phyloP scores from a whole-genome alignment of 2,797 vertebrate species.

The Setipinna tenuifilis region DNA sequence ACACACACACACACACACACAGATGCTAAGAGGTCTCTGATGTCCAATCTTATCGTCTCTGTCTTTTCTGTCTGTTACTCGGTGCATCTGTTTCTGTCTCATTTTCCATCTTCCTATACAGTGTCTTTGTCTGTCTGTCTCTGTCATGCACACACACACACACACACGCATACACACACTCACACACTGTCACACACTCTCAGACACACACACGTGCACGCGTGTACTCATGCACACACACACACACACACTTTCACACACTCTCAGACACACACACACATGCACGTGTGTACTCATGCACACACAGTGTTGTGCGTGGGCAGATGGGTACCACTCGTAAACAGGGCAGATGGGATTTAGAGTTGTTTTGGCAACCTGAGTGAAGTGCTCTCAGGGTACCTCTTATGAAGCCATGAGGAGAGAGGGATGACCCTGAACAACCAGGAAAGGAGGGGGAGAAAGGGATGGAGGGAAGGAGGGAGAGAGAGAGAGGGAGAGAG shows the following conservation, averaged over 20 bases:
- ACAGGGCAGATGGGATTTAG: conserved; percentile 21
- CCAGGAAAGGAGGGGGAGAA: neutral
- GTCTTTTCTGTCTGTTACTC: neutral
- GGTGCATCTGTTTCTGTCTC: neutral
- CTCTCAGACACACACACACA: neutral
- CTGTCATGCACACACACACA: too few species aligned
- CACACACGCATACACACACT: too few species aligned
- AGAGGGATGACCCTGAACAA: neutral
- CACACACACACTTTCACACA: too few species aligned
- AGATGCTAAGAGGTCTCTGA: neutral
- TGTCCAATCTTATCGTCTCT: neutral
- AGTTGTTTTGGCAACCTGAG: neutral
- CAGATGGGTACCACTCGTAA: conserved; percentile 13
- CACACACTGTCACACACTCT: too few species aligned
- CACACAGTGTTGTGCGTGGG: neutral
- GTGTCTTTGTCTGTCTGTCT: too few species aligned
- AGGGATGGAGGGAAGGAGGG: neutral
- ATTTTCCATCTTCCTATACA: neutral
- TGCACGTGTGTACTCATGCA: neutral
- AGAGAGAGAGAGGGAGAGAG: neutral
- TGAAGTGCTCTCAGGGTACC: conserved; percentile 5
- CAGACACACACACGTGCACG: neutral
- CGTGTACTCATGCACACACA: neutral
- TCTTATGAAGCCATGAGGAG: neutral
- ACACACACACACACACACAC: neutral